Conservation (phyloP, 2,888 invertebrate species). For the Polylopha cassiicola region DNA sequence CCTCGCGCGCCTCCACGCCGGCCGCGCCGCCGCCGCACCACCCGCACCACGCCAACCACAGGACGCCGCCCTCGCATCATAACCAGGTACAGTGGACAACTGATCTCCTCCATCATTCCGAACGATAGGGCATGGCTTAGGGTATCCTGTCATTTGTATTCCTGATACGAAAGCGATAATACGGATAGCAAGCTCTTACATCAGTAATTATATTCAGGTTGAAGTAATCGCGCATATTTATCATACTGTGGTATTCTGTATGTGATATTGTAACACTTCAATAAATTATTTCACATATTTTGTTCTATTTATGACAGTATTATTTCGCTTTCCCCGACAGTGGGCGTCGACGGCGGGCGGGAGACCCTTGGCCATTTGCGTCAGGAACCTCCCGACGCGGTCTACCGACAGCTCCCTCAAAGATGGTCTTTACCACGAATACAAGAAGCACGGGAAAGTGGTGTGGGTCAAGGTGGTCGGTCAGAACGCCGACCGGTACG, state of each 20-base stretch:
- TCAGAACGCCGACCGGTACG: slow-evolving; percentile 93
- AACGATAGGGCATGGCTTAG: no score
- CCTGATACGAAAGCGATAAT: no score
- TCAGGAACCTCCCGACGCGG: slow-evolving; percentile 91
- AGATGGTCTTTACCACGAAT: slow-evolving; percentile 98
- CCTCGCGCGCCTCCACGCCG: slow-evolving; percentile 78
- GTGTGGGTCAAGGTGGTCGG: slow-evolving; percentile 96
- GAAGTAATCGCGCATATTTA: no score
- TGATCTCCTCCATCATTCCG: no score
- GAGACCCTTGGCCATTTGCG: slow-evolving; percentile 92
- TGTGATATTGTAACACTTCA: neutral
- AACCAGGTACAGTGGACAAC: slow-evolving; percentile 51
- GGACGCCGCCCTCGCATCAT: slow-evolving; percentile 43
- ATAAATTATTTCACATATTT: neutral
- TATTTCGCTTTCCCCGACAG: slow-evolving; percentile 41
- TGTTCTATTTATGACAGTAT: slow-evolving; percentile 11
- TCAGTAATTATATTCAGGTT: no score
- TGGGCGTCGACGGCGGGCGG: slow-evolving; percentile 81
- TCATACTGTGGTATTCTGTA: no score
- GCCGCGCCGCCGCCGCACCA: slow-evolving; percentile 61
- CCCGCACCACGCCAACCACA: slow-evolving; percentile 42
- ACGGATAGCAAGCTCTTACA: no score
- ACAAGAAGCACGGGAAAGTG: slow-evolving; percentile 98
- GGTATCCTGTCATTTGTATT: no score
- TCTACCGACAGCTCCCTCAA: slow-evolving; percentile 96